A percentile compares a stretch with the other conserved stretches of the same genome.
Evolutionary conservation across 2,797 vertebrate genomes (phyloP).

Genomic region (Spinus olivaceus): DNA sequence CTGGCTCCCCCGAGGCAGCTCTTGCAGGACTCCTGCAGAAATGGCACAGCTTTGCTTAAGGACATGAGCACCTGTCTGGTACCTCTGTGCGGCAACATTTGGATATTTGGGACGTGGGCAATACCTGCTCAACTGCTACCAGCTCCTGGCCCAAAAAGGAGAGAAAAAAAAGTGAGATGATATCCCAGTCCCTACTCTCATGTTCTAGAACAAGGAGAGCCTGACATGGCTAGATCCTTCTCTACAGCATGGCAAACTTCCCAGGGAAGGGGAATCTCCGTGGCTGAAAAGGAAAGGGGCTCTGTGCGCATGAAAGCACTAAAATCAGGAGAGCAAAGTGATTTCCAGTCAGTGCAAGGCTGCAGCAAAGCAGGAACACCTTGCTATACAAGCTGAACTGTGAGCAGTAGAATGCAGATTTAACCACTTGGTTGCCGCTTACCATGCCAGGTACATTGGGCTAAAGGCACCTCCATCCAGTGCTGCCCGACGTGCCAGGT

Average conservation of each 20-base stretch:
- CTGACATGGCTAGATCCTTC: neutral
- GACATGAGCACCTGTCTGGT: neutral
- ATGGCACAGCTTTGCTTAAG: neutral
- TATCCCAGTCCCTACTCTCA: neutral
- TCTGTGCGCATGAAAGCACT: slow-evolving; percentile 12
- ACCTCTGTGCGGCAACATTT: neutral
- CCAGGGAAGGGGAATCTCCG: neutral
- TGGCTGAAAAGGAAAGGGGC: neutral
- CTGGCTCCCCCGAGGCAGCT: neutral
- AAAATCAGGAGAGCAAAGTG: slow-evolving; percentile 49
- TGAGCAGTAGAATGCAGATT: slow-evolving; percentile 64
- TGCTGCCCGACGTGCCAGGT: slow-evolving; percentile 70
- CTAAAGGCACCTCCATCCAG: slow-evolving; percentile 73
- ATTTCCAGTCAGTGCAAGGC: slow-evolving; percentile 46
- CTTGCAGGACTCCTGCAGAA: neutral
- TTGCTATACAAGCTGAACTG: slow-evolving; percentile 42
- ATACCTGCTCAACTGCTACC: slow-evolving; percentile 29
- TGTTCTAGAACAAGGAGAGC: neutral
- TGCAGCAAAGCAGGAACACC: slow-evolving; percentile 54
- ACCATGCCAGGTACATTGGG: slow-evolving; percentile 72
- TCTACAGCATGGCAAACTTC: neutral
- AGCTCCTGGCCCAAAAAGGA: slow-evolving; percentile 37
- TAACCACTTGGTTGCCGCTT: slow-evolving; percentile 69
- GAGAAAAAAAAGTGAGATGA: neutral
- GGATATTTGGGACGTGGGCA: neutral